Evolutionary conservation across 2,888 invertebrate genomes (phyloP), one percentile per base, ranked within the genome.

Genomic region (Yponomeuta sedellus): DNA sequence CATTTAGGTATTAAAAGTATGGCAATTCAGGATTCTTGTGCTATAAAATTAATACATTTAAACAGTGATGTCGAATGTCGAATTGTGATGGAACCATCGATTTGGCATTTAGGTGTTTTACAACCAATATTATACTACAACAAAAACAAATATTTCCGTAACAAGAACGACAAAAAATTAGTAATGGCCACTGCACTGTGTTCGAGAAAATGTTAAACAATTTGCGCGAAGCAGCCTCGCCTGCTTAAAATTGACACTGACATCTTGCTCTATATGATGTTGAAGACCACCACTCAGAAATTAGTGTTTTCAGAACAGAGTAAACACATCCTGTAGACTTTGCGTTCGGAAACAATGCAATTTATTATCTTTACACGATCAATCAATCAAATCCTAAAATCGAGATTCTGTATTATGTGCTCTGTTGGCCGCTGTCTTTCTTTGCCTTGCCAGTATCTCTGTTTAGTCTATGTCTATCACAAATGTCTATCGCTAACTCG

Each of bases 201-300:
- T n/a, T 64, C n/a, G 52, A 56, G n/a, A 44, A 64, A 28, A 16
- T 16, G 19, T 22, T 19, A 64, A 63, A 19, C 40, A 39, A 63
- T 63, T 63, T 63, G 11, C 44, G 19, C 63, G 20, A 44, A 19
- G 59, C 65, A 65, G 67, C 66, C 65, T 69, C 66, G 62, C 65
- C 62, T 67, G 68, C 67, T 61, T 61, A 56, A 64, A 52, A 67
- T 44, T 68, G 68, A 68, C 68, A 70, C 68, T 70, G 68, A 70
- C 69, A 70, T 70, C 71, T 73, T 77, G 71, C 69, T 0, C 5
- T 28, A 61, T 58, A 66, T 66, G 69, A 65, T n/a, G 59, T 19
- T 64, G 16, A 39, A 64, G 16, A 52, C 44, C 12, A 52, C 44
- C 3, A 52, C 16, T 52, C 44, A 52, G 16, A 52, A 52, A 34